A percentile compares a stretch with the other conserved stretches of the same genome.
These are phyloP conservation scores for Gonatopus flavifemur DNA, from an alignment of 1,140 invertebrate species.

Conservation along the genomic window DNA sequence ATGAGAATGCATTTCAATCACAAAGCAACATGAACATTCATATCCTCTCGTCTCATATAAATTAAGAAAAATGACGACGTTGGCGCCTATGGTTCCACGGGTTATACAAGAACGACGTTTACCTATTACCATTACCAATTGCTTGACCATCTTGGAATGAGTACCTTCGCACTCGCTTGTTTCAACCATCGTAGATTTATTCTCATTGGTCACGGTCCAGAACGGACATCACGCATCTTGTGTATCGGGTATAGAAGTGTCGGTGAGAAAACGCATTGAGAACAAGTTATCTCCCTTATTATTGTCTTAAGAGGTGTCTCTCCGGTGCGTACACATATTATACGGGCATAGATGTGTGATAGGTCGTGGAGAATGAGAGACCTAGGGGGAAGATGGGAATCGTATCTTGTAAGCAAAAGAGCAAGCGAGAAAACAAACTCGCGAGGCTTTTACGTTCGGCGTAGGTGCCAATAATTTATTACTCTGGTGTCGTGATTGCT, in stretches of 20 bases:
- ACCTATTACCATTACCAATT: constrained; percentile 26
- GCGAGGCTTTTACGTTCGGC: constrained; percentile 24
- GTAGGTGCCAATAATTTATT: constrained; percentile 46
- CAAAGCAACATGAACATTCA: too few species aligned
- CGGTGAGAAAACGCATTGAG: constrained; percentile 26
- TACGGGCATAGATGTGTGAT: too few species aligned
- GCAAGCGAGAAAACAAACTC: constrained; percentile 5
- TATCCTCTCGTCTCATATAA: too few species aligned
- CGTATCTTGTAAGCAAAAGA: constrained; percentile 3
- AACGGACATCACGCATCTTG: constrained; percentile 23
- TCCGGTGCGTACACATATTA: too few species aligned
- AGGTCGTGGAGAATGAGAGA: constrained; percentile 14
- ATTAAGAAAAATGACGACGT: background rate
- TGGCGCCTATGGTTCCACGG: constrained; percentile 10
- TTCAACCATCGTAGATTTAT: constrained; percentile 23
- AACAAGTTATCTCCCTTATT: constrained; percentile 28
- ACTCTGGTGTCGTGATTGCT: constrained; percentile 26
- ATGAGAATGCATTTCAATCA: too few species aligned
- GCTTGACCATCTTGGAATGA: background rate
- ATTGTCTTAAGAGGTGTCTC: constrained; percentile 34
- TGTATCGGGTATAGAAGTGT: too few species aligned
- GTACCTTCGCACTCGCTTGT: constrained; percentile 1
- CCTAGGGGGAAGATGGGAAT: too few species aligned
- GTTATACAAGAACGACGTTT: constrained; percentile 9
- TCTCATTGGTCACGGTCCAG: constrained; percentile 27